Percentiles rank a stretch among this genome's conserved stretches.
Evolutionary conservation across 2,797 vertebrate species (phyloP).

Genomic region (Gymnothorax javanicus): DNA sequence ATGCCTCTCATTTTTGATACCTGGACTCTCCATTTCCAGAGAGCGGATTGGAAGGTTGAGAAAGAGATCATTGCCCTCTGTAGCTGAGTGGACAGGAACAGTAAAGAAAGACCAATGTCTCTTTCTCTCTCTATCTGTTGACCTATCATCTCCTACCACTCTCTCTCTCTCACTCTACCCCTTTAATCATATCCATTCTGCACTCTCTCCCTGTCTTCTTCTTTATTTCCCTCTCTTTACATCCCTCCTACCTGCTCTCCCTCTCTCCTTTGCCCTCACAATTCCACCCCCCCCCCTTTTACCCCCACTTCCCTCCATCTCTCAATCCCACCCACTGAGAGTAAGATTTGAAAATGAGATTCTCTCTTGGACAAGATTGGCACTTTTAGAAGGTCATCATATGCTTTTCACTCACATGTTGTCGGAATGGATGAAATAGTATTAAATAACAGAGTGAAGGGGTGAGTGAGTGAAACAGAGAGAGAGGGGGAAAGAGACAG

Average conservation of each 20-base stretch:
- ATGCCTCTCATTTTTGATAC: too few species aligned
- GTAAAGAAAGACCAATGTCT: background rate
- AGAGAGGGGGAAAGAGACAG: conserved; percentile 10
- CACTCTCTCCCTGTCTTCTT: background rate
- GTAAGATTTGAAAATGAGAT: conserved; percentile 26
- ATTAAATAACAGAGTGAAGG: conserved; percentile 13
- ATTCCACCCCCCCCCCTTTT: background rate
- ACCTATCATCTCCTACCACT: too few species aligned
- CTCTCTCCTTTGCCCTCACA: background rate
- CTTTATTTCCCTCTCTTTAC: background rate
- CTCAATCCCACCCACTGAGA: background rate
- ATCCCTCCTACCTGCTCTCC: background rate
- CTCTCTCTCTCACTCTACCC: too few species aligned
- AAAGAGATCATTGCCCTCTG: conserved; percentile 19
- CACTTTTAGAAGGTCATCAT: conserved; percentile 40
- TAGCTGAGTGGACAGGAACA: conserved; percentile 12
- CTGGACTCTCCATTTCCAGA: too few species aligned
- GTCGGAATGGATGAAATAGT: conserved; percentile 40
- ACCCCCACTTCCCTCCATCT: background rate
- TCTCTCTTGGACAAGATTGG: conserved; percentile 30
- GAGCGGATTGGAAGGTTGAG: background rate
- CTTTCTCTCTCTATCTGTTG: too few species aligned
- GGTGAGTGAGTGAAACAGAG: conserved; percentile 24
- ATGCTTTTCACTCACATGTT: conserved; percentile 35
- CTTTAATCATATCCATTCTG: too few species aligned